Percentiles rank a stretch among this genome's conserved stretches.
phyloP scores from a whole-genome alignment of 2,888 invertebrate genomes.

The Hedychridium roseum region DNA sequence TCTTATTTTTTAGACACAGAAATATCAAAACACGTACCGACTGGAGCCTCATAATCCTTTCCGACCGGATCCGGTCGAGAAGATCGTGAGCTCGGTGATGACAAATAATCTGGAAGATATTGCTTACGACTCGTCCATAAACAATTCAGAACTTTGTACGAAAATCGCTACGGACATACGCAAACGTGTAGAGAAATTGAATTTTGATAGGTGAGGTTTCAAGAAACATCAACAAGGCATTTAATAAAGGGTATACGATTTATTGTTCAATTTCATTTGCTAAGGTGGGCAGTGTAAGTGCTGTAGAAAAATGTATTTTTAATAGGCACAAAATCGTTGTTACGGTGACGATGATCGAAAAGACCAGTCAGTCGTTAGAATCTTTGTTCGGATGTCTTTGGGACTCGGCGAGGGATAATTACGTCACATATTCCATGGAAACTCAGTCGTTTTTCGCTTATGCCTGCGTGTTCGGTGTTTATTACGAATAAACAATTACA shows the following conservation, averaged over 20 bases:
- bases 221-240: background rate
- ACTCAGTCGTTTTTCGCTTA: constrained; percentile 72
- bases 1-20: constrained; percentile 48
- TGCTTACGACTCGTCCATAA: constrained; percentile 70
- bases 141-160: constrained; percentile 68
- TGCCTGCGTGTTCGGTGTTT: constrained; percentile 73
- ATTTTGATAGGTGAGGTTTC: constrained; percentile 71
- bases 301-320: constrained; percentile 48
- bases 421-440: constrained; percentile 70
- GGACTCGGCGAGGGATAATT: constrained; percentile 74
- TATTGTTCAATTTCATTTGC: too few species aligned
- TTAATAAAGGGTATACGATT: too few species aligned
- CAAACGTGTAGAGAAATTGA: constrained; percentile 70
- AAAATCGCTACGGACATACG: constrained; percentile 70
- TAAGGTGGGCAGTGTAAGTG: too few species aligned
- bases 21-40: constrained; percentile 73
- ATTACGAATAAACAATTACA: constrained; percentile 72
- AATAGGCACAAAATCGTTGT: constrained; percentile 76
- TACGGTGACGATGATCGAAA: constrained; percentile 73
- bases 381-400: constrained; percentile 73
- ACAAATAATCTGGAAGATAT: constrained; percentile 68
- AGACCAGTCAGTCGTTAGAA: constrained; percentile 72
- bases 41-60: constrained; percentile 72
- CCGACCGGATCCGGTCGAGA: constrained; percentile 69
- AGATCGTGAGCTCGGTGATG: constrained; percentile 69